Conservation (phyloP, 2,113 vertebrate genomes). For the Taxidea taxus region DNA sequence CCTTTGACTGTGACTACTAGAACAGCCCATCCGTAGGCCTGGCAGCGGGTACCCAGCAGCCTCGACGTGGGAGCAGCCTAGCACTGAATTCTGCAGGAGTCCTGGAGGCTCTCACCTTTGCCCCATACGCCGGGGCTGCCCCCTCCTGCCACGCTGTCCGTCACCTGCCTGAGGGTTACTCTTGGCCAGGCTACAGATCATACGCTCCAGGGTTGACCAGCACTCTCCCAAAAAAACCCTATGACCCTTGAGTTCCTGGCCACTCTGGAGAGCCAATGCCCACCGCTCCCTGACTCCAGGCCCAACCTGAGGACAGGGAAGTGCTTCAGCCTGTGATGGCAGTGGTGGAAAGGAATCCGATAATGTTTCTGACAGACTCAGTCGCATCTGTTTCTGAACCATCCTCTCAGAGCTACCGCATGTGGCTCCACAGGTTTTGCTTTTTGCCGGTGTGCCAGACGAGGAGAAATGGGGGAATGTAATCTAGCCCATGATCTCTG, state of each 20-base stretch:
- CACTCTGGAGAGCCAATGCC: neutral
- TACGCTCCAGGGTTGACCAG: neutral
- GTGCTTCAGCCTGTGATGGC: neutral
- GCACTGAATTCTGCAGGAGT: neutral
- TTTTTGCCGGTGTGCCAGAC: neutral
- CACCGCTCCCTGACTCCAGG: neutral
- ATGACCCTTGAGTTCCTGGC: neutral
- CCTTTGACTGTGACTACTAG: neutral
- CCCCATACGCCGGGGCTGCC: neutral
- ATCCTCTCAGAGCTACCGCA: neutral
- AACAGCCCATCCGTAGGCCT: neutral
- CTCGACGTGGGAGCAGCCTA: neutral
- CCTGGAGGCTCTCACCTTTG: neutral
- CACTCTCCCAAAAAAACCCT: neutral
- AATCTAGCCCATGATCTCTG: neutral
- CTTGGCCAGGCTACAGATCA: neutral
- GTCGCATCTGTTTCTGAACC: neutral
- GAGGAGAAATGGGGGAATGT: neutral
- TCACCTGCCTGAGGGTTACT: neutral
- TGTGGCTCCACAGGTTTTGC: neutral
- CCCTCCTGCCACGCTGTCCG: neutral
- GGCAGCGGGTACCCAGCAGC: neutral
- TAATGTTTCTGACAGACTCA: neutral
- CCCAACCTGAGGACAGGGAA: neutral
- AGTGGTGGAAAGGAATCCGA: neutral